A percentile compares a stretch with the other conserved stretches of the same genome.
phyloP scores from a whole-genome alignment of 1,140 invertebrate species.

The Ruditapes philippinarum region DNA sequence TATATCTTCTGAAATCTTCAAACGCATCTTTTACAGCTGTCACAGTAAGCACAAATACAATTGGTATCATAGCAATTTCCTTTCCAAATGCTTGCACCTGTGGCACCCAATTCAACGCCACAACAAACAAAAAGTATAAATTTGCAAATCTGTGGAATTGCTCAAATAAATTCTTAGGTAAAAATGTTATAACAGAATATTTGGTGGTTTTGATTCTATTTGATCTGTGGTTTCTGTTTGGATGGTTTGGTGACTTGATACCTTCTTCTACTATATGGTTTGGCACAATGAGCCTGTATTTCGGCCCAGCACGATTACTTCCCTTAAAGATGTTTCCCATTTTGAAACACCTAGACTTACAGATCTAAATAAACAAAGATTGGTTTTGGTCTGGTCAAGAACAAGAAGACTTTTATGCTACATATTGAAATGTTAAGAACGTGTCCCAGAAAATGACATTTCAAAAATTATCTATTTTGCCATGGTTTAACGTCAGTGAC shows the following conservation, averaged over 20 bases:
- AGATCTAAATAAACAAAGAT: not conserved
- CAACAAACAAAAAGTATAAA: constrained; percentile 99
- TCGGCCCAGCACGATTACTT: constrained; percentile 73
- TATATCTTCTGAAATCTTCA: constrained; percentile 96
- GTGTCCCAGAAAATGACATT: constrained; percentile 34
- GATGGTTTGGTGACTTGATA: constrained; percentile 91
- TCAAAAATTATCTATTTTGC: too few relatives aligned
- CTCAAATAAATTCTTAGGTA: constrained; percentile 98
- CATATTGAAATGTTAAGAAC: not conserved
- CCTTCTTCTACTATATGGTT: constrained; percentile 85
- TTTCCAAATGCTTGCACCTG: constrained; percentile 96
- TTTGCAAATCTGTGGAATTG: constrained; percentile 99
- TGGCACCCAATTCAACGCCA: constrained; percentile 97
- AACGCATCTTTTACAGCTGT: constrained; percentile 99
- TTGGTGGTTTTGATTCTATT: constrained; percentile 93
- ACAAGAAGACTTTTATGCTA: not conserved
- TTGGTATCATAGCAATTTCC: constrained; percentile 95
- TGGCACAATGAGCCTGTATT: constrained; percentile 81
- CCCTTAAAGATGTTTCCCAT: constrained; percentile 74
- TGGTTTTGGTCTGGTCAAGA: not conserved
- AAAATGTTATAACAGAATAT: constrained; percentile 97
- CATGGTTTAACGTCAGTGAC: too few relatives aligned
- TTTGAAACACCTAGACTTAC: not conserved
- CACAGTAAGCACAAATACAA: constrained; percentile 95
- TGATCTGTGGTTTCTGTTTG: constrained; percentile 92